Evolutionary conservation across 2,113 vertebrate species (phyloP), one percentile per base, ranked within the genome.

Genomic region (Stigmatopora nigra): DNA sequence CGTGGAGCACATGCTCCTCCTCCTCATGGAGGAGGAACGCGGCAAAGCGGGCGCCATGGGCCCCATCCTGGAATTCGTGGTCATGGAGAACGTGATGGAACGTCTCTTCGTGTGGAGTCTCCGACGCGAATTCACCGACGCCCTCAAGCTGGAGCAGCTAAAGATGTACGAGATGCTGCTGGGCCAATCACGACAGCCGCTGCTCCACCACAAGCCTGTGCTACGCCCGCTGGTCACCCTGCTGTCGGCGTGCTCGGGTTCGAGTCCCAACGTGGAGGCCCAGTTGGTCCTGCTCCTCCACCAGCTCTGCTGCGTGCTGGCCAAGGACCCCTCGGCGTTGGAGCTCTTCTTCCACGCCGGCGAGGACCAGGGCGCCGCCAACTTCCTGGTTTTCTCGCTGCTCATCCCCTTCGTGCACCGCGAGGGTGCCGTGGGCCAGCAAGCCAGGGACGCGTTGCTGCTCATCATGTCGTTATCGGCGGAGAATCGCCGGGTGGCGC

Each of bases 91-190:
- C 67, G 95, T 99, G 76, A 98, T 99, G 95, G 95, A 98, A 76
- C 94, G 95, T 16, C 93, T 99, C 36, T 98, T 99, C n/a, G 90
- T 98, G 19, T 99, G 97, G 97, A 98, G 97, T 82, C 76, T 99
- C 47, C 91, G 95, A 6, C 80, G 94, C 19, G 93, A 97, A 72
- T 99, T 98, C 88, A 95, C 94, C 0, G 97, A 99, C 31, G 93
- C 98, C 72, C 97, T 95, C 74, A 99, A 99, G 76, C 89, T 96
- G 0, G 97, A 99, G 81, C 97, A 99, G 81, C 88, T 99, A 1
- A 98, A 93, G 88, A 97, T 98, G 92, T 98, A 97, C 7, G 95
- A 98, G 84, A 96, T 95, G 93, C 75, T 99, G 52, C 91, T 97
- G 65, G 93, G 92, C 0, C 94, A 97, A 73, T 93, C 95, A 0